phyloP scores from a whole-genome alignment of 1,140 invertebrate species.

The Holcopasites calliopsidis region DNA sequence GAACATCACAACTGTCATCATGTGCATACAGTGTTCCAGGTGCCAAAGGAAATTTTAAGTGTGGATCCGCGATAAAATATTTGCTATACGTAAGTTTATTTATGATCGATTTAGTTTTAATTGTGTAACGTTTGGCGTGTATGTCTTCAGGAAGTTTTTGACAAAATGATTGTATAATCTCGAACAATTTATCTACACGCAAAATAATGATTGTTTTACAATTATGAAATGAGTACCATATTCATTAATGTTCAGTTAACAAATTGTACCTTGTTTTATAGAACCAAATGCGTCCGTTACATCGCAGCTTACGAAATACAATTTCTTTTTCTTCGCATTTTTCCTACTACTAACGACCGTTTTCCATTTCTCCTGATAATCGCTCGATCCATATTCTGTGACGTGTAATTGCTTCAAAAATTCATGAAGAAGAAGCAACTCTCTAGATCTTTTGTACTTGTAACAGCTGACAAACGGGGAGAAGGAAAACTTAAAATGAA shows the following conservation, averaged over 20 bases:
- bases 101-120: not conserved
- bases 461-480: too few relatives aligned
- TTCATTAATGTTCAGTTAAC: not conserved
- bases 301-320: conserved; percentile 8
- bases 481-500: not conserved
- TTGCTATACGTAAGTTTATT: not conserved
- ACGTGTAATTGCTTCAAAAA: conserved; percentile 26
- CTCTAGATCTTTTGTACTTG: too few relatives aligned
- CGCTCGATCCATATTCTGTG: conserved; percentile 13
- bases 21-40: not conserved
- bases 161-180: conserved; percentile 18
- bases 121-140: not conserved
- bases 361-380: conserved; percentile 13
- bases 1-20: not conserved
- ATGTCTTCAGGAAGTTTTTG: conserved; percentile 10
- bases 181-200: not conserved
- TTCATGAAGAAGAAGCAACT: too few relatives aligned
- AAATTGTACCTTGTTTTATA: conserved; percentile 14
- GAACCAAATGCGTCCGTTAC: conserved; percentile 33
- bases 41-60: conserved; percentile 11
- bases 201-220: conserved; percentile 2
- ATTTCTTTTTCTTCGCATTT: not conserved
- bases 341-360: not conserved
- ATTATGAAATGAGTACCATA: not conserved
- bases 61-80: conserved; percentile 1